Conservation (phyloP, 2,888 invertebrate genomes). For the Sympetrum striolatum region DNA sequence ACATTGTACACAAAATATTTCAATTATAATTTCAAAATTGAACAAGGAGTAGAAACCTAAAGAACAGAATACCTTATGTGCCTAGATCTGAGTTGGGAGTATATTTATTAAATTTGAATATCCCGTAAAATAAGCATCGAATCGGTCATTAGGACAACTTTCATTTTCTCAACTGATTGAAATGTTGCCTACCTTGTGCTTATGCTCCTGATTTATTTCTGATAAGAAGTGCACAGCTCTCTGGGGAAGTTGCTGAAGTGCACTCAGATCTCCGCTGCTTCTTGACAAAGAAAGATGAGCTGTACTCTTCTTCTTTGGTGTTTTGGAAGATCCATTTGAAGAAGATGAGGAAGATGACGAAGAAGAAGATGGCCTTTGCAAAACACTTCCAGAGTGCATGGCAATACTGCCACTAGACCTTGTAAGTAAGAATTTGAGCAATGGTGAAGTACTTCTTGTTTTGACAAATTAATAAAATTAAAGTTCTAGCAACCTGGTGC, state of each 20-base stretch:
- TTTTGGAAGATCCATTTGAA: conserved; percentile 10
- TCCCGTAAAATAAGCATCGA: not conserved
- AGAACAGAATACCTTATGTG: not conserved
- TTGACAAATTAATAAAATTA: no score
- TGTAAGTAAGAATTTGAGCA: conserved; percentile 12
- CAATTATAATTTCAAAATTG: no score
- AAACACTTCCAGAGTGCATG: not conserved
- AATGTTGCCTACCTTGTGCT: not conserved
- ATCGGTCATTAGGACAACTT: not conserved
- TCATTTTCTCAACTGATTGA: not conserved
- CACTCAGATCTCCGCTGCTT: conserved; percentile 28
- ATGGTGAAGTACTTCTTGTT: no score
- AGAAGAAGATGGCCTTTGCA: conserved; percentile 17
- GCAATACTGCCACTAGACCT: conserved; percentile 51
- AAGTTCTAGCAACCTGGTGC: no score
- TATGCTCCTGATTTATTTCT: not conserved
- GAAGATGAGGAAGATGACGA: conserved; percentile 11
- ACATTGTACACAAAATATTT: no score
- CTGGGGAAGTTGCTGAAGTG: conserved; percentile 11
- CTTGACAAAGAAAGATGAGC: conserved; percentile 11
- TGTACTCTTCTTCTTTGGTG: conserved; percentile 3
- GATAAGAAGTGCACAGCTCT: conserved; percentile 18
- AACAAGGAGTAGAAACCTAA: not conserved
- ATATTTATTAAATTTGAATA: no score
- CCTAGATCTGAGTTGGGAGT: no score